These are phyloP conservation scores for Diadumene lineata DNA, from an alignment of 92 coral and sea anemone genomes.

Conservation along the genomic window DNA sequence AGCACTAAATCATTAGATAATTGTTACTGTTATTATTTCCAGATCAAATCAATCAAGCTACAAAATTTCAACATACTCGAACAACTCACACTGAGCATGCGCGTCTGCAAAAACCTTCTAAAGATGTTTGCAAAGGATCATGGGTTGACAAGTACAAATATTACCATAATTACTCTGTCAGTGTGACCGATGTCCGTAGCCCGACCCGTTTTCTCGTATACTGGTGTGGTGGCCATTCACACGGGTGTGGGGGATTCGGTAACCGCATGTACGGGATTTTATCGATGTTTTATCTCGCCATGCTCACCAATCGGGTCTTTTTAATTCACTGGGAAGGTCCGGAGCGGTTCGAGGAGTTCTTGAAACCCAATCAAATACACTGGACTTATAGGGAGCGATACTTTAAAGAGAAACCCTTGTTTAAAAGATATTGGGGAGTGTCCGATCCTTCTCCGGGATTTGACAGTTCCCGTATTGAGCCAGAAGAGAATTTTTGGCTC, in stretches of 20 bases:
- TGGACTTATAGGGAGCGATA: slow-evolving; percentile 25
- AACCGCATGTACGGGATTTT: slow-evolving; percentile 39
- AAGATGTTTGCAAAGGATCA: slow-evolving; percentile 10
- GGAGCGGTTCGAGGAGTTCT: slow-evolving; percentile 19
- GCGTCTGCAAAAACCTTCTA: not conserved
- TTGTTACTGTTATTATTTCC: no score
- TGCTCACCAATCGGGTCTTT: slow-evolving; percentile 40
- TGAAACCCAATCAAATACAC: slow-evolving; percentile 34
- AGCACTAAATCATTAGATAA: no score
- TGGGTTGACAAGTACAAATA: slow-evolving; percentile 11
- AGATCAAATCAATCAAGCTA: no score
- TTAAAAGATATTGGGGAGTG: slow-evolving; percentile 39
- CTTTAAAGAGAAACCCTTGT: not conserved
- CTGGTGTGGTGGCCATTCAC: slow-evolving; percentile 14
- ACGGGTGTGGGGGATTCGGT: slow-evolving; percentile 45
- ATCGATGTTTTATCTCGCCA: slow-evolving; percentile 40
- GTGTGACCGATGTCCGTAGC: no score
- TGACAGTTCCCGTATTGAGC: not conserved
- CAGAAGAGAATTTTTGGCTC: slow-evolving; percentile 12
- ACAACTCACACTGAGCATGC: not conserved
- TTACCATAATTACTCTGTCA: slow-evolving; percentile 11
- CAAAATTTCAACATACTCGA: no score
- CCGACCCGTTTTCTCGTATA: slow-evolving; percentile 8
- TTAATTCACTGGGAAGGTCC: slow-evolving; percentile 58
- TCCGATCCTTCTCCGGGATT: not conserved